Evolutionary conservation across 2,888 invertebrate genomes (phyloP).

Genomic region (Sesia bembeciformis): DNA sequence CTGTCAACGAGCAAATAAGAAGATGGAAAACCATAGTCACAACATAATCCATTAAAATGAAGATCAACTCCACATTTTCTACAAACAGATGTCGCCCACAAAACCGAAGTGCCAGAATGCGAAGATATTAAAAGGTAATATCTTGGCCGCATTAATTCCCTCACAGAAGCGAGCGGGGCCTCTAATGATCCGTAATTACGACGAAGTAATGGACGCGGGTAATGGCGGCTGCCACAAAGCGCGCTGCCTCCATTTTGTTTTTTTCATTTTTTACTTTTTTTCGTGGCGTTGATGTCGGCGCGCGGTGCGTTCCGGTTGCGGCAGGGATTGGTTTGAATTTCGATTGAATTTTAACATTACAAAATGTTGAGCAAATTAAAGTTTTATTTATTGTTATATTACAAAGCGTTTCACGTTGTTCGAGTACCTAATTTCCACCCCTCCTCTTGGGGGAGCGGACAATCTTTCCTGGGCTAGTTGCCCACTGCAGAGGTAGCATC

Average conservation of each 20-base stretch:
- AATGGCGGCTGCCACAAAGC: constrained; percentile 63
- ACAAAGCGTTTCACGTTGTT: no score
- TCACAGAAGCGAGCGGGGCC: constrained; percentile 38
- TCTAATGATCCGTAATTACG: constrained; percentile 70
- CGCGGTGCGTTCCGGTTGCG: constrained; percentile 4
- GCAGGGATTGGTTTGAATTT: not conserved
- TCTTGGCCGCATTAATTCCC: constrained; percentile 34
- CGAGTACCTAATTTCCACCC: no score
- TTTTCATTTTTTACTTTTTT: constrained; percentile 31
- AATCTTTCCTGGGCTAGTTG: constrained; percentile 2
- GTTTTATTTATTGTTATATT: no score
- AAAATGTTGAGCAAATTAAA: no score
- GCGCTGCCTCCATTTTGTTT: constrained; percentile 46
- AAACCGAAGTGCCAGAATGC: constrained; percentile 14
- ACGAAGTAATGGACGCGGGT: constrained; percentile 53
- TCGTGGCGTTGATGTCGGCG: constrained; percentile 26
- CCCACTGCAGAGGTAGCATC: no score
- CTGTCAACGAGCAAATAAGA: no score
- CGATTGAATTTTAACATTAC: no score
- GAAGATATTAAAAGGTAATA: constrained; percentile 59
- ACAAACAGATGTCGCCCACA: not conserved
- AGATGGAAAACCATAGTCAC: no score
- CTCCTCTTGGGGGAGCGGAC: no score
- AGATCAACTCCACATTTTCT: constrained; percentile 2
- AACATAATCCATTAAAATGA: constrained; percentile 10